Percentiles rank a stretch among this genome's conserved stretches.
phyloP scores from a whole-genome alignment of 2,113 vertebrate genomes.

The Labeo catla region DNA sequence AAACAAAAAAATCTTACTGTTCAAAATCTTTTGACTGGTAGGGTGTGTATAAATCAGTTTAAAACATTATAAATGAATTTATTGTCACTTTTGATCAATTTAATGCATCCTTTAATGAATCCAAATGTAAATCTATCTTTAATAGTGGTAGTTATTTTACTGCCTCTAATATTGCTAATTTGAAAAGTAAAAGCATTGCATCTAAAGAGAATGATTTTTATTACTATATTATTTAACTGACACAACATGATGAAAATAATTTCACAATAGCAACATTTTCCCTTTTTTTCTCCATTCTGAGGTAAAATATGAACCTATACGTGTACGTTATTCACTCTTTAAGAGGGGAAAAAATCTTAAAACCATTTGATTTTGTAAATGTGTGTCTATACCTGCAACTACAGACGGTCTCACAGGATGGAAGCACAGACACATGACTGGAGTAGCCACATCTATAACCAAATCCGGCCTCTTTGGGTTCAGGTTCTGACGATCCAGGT shows the following conservation, averaged over 20 bases:
- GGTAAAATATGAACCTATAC: background rate
- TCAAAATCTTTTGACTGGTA: too few species aligned
- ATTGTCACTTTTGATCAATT: too few species aligned
- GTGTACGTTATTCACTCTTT: background rate
- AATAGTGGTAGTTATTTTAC: background rate
- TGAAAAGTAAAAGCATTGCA: background rate
- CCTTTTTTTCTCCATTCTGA: background rate
- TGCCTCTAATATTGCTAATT: background rate
- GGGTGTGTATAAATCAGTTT: too few species aligned
- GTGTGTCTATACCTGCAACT: conserved; percentile 77
- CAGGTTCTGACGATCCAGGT: conserved; percentile 84
- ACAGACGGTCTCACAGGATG: conserved; percentile 85
- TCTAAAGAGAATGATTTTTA: background rate
- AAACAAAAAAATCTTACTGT: too few species aligned
- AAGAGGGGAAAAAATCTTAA: background rate
- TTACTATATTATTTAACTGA: background rate
- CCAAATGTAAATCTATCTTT: background rate
- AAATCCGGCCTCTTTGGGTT: conserved; percentile 77
- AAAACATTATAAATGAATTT: too few species aligned
- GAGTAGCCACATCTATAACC: conserved; percentile 81
- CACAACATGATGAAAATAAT: too few species aligned
- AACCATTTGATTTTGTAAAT: background rate
- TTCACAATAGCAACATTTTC: too few species aligned
- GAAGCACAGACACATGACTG: conserved; percentile 84
- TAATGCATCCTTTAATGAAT: too few species aligned